Base-by-base conservation (phyloP, 2,888 invertebrate genomes). In the Thecocarcelia acutangulata region DNA sequence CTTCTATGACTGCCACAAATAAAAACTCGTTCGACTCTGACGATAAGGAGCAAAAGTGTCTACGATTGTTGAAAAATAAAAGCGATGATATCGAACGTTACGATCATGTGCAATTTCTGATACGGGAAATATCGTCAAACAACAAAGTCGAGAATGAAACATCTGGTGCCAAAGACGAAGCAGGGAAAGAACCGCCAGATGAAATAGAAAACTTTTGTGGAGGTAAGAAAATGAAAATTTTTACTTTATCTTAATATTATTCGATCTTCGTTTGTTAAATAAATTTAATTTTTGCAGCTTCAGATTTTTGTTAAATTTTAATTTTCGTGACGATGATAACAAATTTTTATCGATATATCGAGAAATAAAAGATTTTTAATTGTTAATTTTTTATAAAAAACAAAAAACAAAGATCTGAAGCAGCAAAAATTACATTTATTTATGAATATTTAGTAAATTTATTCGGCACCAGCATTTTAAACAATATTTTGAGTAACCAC, bases 91-190 rank as follows among this genome's bases (percentile, higher is more conserved):
- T 90, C 84, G 91, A 91, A 85, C 88, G 89, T 63, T 95, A 95
- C 83, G 97, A 97, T 90, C 97, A 98, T 89, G 96, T 97, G 0
- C 97, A 97, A 91, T 98, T 97, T 90, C 93, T 97, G 76, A 98
- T 98, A 87, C 96, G 96, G 1, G 97, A 97, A 90, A 94, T 94
- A 61, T 94, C 93, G 19, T 93, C 93, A 52, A 86, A 85, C 3
- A 85, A 85, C 66, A 87, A 87, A 64, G 84, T 86, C 6, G 94
- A 94, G 0, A 94, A 94, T 91, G 94, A 94, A 70, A 93, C 94
- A 72, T 93, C 94, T 54, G 80, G 85, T 44, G 83, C 85, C 19
- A 84, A 86, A 52, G 88, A 89, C 21, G 90, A 90, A 66, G 88
- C 88, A 11, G 72, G 69, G 19, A 88, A 88, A 75, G 89, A 90